Base-by-base conservation (phyloP, 1,140 invertebrate species). In the Xylocopa sonorina region DNA sequence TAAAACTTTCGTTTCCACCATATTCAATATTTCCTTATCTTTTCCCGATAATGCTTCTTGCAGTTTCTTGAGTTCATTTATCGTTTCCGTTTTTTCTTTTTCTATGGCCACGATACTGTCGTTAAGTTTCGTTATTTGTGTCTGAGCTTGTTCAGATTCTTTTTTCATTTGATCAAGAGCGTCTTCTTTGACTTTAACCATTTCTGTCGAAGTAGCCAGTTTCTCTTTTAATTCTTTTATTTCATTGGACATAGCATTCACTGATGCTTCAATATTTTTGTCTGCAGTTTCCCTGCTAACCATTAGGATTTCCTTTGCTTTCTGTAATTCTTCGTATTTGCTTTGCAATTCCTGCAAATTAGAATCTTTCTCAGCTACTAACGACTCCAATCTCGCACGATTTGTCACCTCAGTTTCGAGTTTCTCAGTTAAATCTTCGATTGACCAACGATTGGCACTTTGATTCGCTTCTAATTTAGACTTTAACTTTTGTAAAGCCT, bases 391-490 rank as follows among this genome's bases (percentile, higher is more conserved):
- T 34, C 85, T 81, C 27, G 29, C 48, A 32, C 78, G 53, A 60
- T 63, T 69, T 41, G 82, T 57, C 21, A 24, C 51, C 62, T 89
- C 88, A 21, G n/a, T 9, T 34, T 79, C 60, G 0, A 91, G 48
- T 67, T 84, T 87, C 3, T 86, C 80, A 0, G 83, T 86, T 9
- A 90, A 76, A 62, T 89, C 83, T 60, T 88, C 85, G 18, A 90
- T 79, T 0, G 86, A 80, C 68, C 77, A 76, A 62, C 87, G 84
- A 67, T 71, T 80, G 38, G 78, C 78, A 27, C 84, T 73, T 64
- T 88, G 81, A 74, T 94, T 92, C 55, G 71, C 84, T 82, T 93
- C 90, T 21, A 94, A 83, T 86, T 93, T 93, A n/a, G 91, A 90
- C 83, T 93, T 94, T 2, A 91, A 88, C 68, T 93, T 91, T 72